Base-by-base conservation (phyloP, 2,797 vertebrate genomes). In the Borostomias antarcticus region DNA sequence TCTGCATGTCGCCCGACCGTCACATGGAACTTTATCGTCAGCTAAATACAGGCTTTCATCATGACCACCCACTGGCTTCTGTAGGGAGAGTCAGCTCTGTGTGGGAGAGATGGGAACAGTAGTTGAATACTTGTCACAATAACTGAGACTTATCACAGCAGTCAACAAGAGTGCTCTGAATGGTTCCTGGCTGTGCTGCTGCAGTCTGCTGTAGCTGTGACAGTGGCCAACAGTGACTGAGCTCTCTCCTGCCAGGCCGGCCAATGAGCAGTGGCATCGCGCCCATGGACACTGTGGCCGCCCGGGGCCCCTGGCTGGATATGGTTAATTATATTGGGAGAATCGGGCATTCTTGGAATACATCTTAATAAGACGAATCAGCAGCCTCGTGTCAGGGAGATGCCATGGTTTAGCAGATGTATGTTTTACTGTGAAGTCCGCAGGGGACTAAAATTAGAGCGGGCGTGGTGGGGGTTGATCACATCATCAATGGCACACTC, bases 391-490 rank as follows among this genome's bases (percentile, higher is more conserved):
- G 56, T 61, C 37, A 60, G 1, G 69, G 70, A 61, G 74, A 82
- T 54, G 64, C 25, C 2, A 47, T 54, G 70, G 70, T 60, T 51
- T 61, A 15, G 30, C 47, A 54, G 56, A 66, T 57, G 62, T 72
- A 75, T 72, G 70, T 77, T 70, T 84, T 82, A 82, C 86, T 83
- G 82, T 75, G 69, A 69, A 15, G 2, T 68, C 75, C 77, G 80
- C 82, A 68, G 75, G 73, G 69, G n/a, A n/a, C 70, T 79, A 74
- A 75, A 78, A 74, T 73, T 62, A 69, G 63, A 63, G 56, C 5
- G 74, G 82, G 83, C 76, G 85, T 84, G 86, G 82, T 79, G 83
- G 69, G 54, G 30, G 62, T 25, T 72, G 62, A 73, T 67, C 70
- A 70, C 64, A 65, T 75, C 67, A 73, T 75, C 67, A 74, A 32